A percentile compares a stretch with the other conserved stretches of the same genome.
phyloP scores from a whole-genome alignment of 2,113 vertebrate species.

The Triplophysa tibetana region DNA sequence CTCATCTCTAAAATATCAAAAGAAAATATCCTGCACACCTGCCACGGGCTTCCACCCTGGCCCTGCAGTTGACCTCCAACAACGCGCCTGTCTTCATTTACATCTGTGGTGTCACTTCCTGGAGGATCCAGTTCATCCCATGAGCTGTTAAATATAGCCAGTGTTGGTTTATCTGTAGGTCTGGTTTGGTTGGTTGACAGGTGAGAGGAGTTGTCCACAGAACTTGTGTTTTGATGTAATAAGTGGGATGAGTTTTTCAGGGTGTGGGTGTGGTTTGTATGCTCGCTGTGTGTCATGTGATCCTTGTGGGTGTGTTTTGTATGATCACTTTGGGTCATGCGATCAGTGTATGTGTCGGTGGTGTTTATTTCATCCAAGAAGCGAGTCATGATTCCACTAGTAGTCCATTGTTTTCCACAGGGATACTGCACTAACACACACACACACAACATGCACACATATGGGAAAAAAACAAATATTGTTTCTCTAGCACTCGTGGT shows the following conservation, averaged over 20 bases:
- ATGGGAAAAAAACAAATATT: background rate
- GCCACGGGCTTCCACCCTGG: constrained; percentile 82
- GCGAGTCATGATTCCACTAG: constrained; percentile 34
- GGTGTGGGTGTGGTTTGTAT: background rate
- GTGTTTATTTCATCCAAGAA: constrained; percentile 40
- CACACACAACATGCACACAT: background rate
- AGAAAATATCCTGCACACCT: constrained; percentile 63
- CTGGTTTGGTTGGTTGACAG: background rate
- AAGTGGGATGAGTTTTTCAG: constrained; percentile 27
- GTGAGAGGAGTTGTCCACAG: background rate
- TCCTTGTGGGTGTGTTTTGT: background rate
- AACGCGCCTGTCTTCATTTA: constrained; percentile 58
- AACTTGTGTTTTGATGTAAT: constrained; percentile 7
- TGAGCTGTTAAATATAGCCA: background rate
- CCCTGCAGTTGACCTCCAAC: constrained; percentile 73
- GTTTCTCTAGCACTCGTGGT: background rate
- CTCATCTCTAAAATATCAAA: no score
- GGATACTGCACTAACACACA: constrained; percentile 60
- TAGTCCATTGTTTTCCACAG: constrained; percentile 63
- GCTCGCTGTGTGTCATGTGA: background rate
- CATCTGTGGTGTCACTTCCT: constrained; percentile 5
- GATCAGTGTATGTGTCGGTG: background rate
- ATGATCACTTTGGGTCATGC: background rate
- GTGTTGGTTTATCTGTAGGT: background rate
- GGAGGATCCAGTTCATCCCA: background rate